Conservation (phyloP, 2,113 vertebrate genomes). For the Barnardius zonarius region DNA sequence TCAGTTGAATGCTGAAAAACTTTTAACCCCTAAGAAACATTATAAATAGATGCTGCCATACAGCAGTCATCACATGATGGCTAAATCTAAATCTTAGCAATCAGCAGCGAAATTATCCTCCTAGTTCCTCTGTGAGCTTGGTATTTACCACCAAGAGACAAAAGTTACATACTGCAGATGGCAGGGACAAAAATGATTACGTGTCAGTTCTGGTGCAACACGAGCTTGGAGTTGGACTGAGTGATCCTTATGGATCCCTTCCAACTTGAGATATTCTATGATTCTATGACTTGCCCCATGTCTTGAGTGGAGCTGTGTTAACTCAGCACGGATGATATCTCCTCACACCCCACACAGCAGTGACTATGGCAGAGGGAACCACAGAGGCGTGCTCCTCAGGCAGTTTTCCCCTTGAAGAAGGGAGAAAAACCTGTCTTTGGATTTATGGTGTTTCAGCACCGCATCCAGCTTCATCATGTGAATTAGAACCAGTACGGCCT, state of each 20-base stretch:
- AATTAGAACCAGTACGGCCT: not conserved
- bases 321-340: not conserved
- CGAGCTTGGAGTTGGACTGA: not conserved
- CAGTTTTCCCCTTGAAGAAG: not conserved
- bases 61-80: not conserved
- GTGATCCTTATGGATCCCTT: not conserved
- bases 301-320: not conserved
- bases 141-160: not conserved
- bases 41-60: not conserved
- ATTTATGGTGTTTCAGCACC: not conserved
- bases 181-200: not conserved
- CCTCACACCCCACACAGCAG: no score
- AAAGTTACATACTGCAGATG: not conserved
- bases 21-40: not conserved
- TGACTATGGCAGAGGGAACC: not conserved
- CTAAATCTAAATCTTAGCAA: not conserved
- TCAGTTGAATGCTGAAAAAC: not conserved
- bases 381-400: not conserved
- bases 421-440: not conserved
- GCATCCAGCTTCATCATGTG: fast-evolving
- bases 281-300: not conserved
- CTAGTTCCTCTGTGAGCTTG: not conserved
- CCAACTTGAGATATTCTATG: not conserved
- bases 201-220: not conserved
- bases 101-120: not conserved